Evolutionary conservation across 2,113 vertebrate genomes (phyloP).

Genomic region (Anser cygnoides): DNA sequence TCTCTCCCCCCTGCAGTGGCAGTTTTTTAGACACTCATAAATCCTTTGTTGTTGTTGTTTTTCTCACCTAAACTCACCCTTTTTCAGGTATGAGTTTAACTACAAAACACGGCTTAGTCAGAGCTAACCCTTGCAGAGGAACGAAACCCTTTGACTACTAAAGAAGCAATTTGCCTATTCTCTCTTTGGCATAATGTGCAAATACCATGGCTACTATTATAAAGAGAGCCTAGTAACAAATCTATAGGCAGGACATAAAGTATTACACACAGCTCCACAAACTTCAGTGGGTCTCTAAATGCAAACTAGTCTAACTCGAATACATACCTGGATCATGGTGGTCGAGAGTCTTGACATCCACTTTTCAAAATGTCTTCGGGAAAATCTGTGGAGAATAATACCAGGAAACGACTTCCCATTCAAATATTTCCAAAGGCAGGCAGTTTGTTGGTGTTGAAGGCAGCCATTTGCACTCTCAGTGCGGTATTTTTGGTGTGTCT

Average conservation of each 20-base stretch:
- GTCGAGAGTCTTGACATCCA: neutral
- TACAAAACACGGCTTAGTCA: neutral
- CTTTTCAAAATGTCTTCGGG: neutral
- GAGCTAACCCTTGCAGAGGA: neutral
- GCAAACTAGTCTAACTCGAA: neutral
- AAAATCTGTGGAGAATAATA: neutral
- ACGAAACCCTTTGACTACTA: neutral
- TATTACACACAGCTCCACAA: neutral
- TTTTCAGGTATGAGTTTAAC: neutral
- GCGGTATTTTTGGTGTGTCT: neutral
- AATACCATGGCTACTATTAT: neutral
- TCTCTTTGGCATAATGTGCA: accelerated
- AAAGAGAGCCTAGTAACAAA: neutral
- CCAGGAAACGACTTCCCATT: neutral
- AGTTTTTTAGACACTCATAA: neutral
- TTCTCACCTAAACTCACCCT: neutral
- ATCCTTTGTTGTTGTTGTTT: neutral
- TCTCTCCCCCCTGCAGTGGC: neutral
- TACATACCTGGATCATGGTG: neutral
- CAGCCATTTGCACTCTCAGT: neutral
- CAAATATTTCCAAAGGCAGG: neutral
- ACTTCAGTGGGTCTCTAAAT: neutral
- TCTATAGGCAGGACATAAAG: neutral
- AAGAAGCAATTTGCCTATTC: neutral
- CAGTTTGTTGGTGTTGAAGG: neutral